Percentiles rank a stretch among this genome's conserved stretches.
These are phyloP conservation scores for Ectropis grisescens DNA, from an alignment of 1,140 invertebrate species.

Conservation along the genomic window DNA sequence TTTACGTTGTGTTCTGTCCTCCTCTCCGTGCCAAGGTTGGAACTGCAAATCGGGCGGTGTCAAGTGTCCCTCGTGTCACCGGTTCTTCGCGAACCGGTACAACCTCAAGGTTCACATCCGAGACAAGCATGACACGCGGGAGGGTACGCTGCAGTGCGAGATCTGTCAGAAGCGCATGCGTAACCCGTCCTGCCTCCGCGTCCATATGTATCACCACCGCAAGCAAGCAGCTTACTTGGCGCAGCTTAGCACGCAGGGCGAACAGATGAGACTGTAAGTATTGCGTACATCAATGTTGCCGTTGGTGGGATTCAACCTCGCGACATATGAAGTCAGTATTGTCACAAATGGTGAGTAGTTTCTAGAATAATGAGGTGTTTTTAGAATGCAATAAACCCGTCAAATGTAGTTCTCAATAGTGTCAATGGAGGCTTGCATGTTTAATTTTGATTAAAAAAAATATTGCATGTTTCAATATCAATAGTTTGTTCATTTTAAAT, in stretches of 20 bases:
- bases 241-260: slow-evolving; percentile 37
- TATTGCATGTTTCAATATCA: no score
- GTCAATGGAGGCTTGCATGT: no score
- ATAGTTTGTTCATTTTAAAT: no score
- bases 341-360: no score
- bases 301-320: no score
- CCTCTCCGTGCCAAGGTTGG: slow-evolving; percentile 25
- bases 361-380: no score
- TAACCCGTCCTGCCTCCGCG: slow-evolving; percentile 71
- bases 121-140: slow-evolving; percentile 71
- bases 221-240: slow-evolving; percentile 66
- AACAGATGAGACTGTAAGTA: no score
- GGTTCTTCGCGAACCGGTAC: slow-evolving; percentile 74
- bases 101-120: slow-evolving; percentile 74
- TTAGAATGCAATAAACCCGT: no score
- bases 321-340: no score
- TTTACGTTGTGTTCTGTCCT: background rate
- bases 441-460: no score
- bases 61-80: slow-evolving; percentile 71
- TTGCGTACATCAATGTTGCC: no score
- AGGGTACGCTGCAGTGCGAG: slow-evolving; percentile 67
- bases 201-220: slow-evolving; percentile 73
- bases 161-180: slow-evolving; percentile 73
- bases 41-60: slow-evolving; percentile 67
- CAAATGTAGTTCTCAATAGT: no score